Base-by-base conservation (phyloP, 2,888 invertebrate species). In the Synergus itoensis region DNA sequence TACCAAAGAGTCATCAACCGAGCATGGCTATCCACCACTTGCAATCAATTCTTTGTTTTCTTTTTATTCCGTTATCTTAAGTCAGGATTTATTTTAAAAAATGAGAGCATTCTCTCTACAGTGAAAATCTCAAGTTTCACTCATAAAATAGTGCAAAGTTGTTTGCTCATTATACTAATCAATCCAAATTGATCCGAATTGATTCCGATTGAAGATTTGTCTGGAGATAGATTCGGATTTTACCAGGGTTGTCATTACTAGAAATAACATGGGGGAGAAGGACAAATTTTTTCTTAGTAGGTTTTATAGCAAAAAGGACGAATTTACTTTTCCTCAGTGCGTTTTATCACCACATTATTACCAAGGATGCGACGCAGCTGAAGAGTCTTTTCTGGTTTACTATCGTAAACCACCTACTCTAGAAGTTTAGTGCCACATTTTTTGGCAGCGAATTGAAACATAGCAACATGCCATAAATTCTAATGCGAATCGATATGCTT, bases 1-100 rank as follows among this genome's bases (percentile, higher is more conserved):
- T 60, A 60, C 60, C 60, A 60, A 60, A 60, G 5, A 60, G 21
- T 60, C 60, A 60, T 60, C 60, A 60, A 60, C 12, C 60, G 21
- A 18, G 12, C 1, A 21, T 18, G 11, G 21, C 1, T 21, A 21
- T 60, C 21, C 4, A 21, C 12, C 60, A 60, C 12, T 1, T 21
- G 60, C 4, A 60, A 60, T 60, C 60, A 2, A 60, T 21, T 21
- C 0, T 21, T 8, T 21, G 12, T 60, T 21, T 12, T 60, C 4
- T 60, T 60, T 1, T 60, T 5, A 12, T 60, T 21, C 60, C 11
- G 4, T 60, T 60, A 12, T 12, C 12, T 60, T 21, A 4, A 21
- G 21, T 57, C 18, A 57, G 21, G 21, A 60, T 60, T 11, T 18
- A 60, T 21, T 9, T 8, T 0, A 21, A 60, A 60, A 60, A 21